These are phyloP conservation scores for Threskiornis aethiopicus DNA, from an alignment of 2,797 vertebrate genomes.

Conservation along the genomic window DNA sequence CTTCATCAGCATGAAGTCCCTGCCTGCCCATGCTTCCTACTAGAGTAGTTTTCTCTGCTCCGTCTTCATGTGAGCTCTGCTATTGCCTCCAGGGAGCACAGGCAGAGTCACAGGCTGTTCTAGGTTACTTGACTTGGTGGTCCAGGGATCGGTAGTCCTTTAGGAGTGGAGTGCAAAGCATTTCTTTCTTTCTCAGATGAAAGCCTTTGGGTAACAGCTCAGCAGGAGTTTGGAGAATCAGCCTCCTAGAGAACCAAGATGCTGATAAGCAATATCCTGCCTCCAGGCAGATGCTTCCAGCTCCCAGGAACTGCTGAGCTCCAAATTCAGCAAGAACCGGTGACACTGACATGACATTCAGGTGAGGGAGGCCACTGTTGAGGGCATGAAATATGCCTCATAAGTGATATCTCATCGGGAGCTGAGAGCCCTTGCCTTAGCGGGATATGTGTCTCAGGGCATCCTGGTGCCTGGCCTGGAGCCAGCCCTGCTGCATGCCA, in stretches of 20 bases:
- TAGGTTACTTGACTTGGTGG: not conserved
- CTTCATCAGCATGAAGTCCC: not conserved
- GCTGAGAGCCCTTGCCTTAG: not conserved
- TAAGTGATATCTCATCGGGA: not conserved
- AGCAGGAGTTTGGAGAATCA: not conserved
- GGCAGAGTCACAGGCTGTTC: not conserved
- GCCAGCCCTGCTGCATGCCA: not conserved
- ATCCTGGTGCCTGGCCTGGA: not conserved
- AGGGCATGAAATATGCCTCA: slow-evolving; percentile 34
- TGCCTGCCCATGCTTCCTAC: not conserved
- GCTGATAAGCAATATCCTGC: slow-evolving; percentile 12
- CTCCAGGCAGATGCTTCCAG: slow-evolving; percentile 19
- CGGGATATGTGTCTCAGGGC: not conserved
- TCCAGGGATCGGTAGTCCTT: not conserved
- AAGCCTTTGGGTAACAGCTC: not conserved
- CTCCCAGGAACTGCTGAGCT: slow-evolving; percentile 47
- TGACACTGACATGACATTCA: slow-evolving; percentile 26
- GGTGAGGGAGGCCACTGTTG: not conserved
- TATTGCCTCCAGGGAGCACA: not conserved
- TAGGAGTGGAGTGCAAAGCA: not conserved
- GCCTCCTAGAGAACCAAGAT: slow-evolving; percentile 19
- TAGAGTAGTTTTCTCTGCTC: not conserved
- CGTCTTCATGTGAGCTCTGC: not conserved
- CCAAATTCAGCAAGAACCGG: not conserved
- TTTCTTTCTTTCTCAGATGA: not conserved